phyloP scores from a whole-genome alignment of 1,140 invertebrate genomes.

The Archegozetes longisetosus region DNA sequence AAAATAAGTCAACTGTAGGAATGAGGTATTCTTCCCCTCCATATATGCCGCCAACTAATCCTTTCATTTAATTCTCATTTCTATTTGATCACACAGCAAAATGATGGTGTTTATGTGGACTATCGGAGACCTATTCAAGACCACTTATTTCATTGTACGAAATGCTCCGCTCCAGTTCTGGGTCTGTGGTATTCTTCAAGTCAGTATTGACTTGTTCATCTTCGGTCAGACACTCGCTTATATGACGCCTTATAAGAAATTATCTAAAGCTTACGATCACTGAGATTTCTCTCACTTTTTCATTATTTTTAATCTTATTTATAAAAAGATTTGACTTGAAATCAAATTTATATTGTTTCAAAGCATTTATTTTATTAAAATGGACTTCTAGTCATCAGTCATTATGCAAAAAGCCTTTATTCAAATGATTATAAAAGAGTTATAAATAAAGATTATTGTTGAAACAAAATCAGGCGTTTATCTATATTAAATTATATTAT shows the following conservation, averaged over 20 bases:
- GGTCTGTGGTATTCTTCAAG: slow-evolving; percentile 85
- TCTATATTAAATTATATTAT: no score
- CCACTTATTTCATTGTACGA: slow-evolving; percentile 78
- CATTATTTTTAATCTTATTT: no score
- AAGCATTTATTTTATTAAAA: no score
- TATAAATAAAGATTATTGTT: no score
- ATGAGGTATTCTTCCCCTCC: slow-evolving; percentile 59
- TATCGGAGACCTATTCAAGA: slow-evolving; percentile 82
- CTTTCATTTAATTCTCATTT: slow-evolving; percentile 9
- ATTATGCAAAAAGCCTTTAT: no score
- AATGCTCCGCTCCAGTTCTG: slow-evolving; percentile 85
- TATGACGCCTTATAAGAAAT: slow-evolving; percentile 1
- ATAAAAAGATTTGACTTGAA: no score
- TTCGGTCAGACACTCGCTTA: slow-evolving; percentile 55
- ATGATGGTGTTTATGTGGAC: slow-evolving; percentile 96
- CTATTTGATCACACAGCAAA: slow-evolving; percentile 31
- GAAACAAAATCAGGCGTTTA: no score
- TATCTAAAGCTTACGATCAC: slow-evolving; percentile 8
- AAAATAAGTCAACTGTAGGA: slow-evolving; percentile 78
- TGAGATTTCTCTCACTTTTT: not conserved
- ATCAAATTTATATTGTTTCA: no score
- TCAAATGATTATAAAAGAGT: no score
- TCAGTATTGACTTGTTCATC: slow-evolving; percentile 64
- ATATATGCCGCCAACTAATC: slow-evolving; percentile 5
- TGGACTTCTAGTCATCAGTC: no score